phyloP scores from a whole-genome alignment of 53 echinoderm and acorn worm species.

The Zoroaster sp. region DNA sequence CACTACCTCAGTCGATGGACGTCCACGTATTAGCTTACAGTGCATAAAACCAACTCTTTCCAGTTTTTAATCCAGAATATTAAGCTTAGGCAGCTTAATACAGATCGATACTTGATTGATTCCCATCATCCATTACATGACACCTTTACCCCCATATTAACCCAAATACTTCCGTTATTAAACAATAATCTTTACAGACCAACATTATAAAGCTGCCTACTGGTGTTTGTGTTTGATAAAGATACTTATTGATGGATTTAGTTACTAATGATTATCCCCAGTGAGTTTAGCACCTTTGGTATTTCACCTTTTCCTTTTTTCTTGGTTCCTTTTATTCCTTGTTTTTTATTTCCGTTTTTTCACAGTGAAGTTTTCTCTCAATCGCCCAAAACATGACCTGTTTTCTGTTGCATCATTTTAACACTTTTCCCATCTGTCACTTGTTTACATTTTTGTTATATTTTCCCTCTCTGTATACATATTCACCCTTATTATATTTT shows the following conservation, averaged over 20 bases:
- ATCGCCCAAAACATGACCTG: no score
- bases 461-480: no score
- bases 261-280: not conserved
- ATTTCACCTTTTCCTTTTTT: not conserved
- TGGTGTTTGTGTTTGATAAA: not conserved
- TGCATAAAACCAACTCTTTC: not conserved
- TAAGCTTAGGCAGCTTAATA: not conserved
- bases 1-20: not conserved
- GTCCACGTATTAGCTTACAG: not conserved
- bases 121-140: not conserved
- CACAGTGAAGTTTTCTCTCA: no score
- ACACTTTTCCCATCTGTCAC: no score
- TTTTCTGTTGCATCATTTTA: no score
- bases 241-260: not conserved
- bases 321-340: no score
- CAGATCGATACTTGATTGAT: constrained; percentile 8
- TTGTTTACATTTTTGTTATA: no score
- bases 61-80: constrained; percentile 1
- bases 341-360: no score
- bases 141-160: not conserved
- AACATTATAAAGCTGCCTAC: not conserved
- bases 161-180: not conserved
- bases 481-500: no score
- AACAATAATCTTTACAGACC: not conserved
- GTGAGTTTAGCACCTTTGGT: not conserved